A percentile compares a stretch with the other conserved stretches of the same genome.
Conservation (phyloP, 2,888 invertebrate species). For the Spodoptera exigua region DNA sequence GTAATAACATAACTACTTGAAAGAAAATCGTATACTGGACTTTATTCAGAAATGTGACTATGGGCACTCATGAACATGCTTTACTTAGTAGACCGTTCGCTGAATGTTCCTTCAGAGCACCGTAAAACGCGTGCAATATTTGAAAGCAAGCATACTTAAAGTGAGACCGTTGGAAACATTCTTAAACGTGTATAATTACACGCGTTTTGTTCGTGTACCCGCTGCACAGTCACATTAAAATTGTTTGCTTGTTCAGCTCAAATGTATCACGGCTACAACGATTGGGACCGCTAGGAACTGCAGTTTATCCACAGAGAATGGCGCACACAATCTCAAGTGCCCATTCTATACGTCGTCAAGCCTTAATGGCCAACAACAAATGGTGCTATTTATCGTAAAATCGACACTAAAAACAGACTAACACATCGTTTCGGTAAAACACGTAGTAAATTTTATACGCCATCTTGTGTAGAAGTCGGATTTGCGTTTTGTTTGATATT, state of each 20-base stretch:
- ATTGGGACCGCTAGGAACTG: slow-evolving; percentile 66
- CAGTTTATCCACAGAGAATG: slow-evolving; percentile 72
- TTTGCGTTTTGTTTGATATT: slow-evolving; percentile 37
- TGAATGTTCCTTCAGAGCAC: slow-evolving; percentile 30
- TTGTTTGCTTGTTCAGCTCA: slow-evolving; percentile 59
- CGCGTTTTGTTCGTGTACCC: slow-evolving; percentile 29
- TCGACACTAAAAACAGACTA: slow-evolving; percentile 82
- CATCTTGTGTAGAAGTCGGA: slow-evolving; percentile 57
- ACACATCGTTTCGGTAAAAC: slow-evolving; percentile 79
- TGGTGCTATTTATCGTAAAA: slow-evolving; percentile 85
- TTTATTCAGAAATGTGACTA: slow-evolving; percentile 19
- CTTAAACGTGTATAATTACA: slow-evolving; percentile 50
- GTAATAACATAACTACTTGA: too few relatives aligned
- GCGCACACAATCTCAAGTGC: slow-evolving; percentile 77
- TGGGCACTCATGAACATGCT: slow-evolving; percentile 18
- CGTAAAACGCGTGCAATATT: slow-evolving; percentile 36
- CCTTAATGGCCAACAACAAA: slow-evolving; percentile 80
- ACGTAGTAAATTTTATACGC: slow-evolving; percentile 74
- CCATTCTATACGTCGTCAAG: slow-evolving; percentile 79
- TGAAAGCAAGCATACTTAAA: slow-evolving; percentile 40
- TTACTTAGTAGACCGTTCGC: slow-evolving; percentile 28
- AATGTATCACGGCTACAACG: slow-evolving; percentile 64
- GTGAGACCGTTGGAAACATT: slow-evolving; percentile 16
- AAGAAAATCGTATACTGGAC: too few relatives aligned
- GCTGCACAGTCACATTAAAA: slow-evolving; percentile 41